phyloP scores from a whole-genome alignment of 2,113 vertebrate species.

The Campylomormyrus numenius region DNA sequence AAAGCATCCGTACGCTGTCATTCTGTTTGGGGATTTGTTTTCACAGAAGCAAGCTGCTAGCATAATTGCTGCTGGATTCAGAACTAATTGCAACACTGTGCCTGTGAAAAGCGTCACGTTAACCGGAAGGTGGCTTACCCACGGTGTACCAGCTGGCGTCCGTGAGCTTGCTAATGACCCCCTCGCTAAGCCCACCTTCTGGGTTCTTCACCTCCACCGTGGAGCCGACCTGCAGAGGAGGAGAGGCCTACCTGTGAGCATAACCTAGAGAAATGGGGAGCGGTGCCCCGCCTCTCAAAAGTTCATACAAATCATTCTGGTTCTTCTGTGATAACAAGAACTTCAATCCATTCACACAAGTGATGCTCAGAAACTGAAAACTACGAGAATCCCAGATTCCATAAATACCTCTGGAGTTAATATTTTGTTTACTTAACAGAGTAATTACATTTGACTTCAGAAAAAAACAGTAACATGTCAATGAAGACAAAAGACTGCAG shows the following conservation, averaged over 20 bases:
- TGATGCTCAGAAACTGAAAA: not conserved
- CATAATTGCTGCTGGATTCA: not conserved
- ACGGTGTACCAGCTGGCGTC: conserved; percentile 99
- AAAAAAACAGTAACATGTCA: not conserved
- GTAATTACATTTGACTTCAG: not conserved
- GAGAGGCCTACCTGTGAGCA: not conserved
- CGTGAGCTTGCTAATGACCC: conserved; percentile 87
- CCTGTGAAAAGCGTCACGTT: not conserved
- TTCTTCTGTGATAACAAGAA: not conserved
- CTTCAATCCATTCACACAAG: not conserved
- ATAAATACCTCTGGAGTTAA: not conserved
- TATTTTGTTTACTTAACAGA: too few relatives aligned
- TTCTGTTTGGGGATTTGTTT: not conserved
- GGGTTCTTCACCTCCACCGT: conserved; percentile 89
- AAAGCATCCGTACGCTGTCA: not conserved
- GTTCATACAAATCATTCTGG: not conserved
- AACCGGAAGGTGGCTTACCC: conserved; percentile 64
- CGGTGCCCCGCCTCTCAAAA: not conserved
- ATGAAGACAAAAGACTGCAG: not conserved
- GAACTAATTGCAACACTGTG: not conserved
- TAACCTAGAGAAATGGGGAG: not conserved
- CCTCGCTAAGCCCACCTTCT: conserved; percentile 83
- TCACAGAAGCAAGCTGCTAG: not conserved
- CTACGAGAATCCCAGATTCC: not conserved
- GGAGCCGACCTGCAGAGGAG: conserved; percentile 78